Conservation (phyloP, 2,888 invertebrate genomes). For the Drosophila hamatofila region DNA sequence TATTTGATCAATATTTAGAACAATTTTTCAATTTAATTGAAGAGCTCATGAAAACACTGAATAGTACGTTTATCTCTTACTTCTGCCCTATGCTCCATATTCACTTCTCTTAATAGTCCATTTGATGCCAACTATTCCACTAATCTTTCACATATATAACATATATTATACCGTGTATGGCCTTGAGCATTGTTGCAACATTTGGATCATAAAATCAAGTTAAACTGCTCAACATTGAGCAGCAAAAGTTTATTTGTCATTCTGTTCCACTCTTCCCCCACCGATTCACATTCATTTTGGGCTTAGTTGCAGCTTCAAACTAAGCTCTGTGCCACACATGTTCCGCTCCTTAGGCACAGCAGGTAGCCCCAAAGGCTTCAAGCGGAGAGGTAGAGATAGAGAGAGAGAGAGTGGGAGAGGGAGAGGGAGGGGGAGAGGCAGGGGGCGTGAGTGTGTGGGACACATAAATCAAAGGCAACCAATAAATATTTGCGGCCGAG, state of each 20-base stretch:
- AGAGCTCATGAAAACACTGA: no score
- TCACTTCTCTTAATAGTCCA: no score
- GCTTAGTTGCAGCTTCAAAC: slow-evolving; percentile 30
- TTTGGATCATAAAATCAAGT: no score
- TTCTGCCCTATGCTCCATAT: no score
- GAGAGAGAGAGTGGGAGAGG: not conserved
- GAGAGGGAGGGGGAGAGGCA: not conserved
- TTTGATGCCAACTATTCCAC: no score
- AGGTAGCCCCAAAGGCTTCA: slow-evolving; percentile 32
- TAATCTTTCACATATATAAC: no score
- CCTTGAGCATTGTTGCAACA: no score
- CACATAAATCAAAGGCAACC: slow-evolving; percentile 68
- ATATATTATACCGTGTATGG: no score
- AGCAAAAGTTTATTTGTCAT: not conserved
- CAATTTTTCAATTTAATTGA: no score
- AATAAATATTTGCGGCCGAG: slow-evolving; percentile 67
- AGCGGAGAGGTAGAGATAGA: not conserved
- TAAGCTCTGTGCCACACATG: slow-evolving; percentile 28
- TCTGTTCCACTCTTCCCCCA: not conserved
- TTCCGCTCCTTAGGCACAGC: slow-evolving; percentile 45
- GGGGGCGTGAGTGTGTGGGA: not conserved
- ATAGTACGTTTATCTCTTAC: no score
- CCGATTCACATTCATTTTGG: not conserved
- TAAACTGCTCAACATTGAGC: not conserved
- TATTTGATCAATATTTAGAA: no score